Percentiles rank a stretch among this genome's conserved stretches.
Conservation (phyloP, 2,113 vertebrate species). For the Porphyrio hochstetteri region DNA sequence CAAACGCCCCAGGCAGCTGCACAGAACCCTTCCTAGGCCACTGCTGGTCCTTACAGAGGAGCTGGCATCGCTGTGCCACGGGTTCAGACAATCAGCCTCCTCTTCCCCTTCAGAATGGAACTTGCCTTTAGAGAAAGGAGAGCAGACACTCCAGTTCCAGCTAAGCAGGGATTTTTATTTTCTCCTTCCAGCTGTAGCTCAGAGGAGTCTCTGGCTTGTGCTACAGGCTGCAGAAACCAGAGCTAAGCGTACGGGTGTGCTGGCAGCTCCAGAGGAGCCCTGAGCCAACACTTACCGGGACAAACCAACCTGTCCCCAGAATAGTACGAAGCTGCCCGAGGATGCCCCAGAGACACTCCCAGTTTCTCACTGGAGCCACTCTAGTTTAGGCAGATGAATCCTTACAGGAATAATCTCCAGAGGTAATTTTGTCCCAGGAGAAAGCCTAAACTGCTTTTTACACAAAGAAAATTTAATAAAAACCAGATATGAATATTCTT, state of each 20-base stretch:
- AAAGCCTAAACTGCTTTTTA: not conserved
- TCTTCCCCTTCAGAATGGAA: not conserved
- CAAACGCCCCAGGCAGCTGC: rapidly evolving
- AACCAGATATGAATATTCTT: not conserved
- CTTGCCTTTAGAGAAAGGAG: not conserved
- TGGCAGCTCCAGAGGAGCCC: not conserved
- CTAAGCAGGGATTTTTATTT: not conserved
- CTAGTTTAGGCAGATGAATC: not conserved
- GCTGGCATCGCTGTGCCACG: not conserved
- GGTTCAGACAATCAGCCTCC: not conserved
- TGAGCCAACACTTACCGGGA: not conserved
- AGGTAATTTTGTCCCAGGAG: not conserved
- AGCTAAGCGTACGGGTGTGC: not conserved
- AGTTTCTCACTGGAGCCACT: not conserved
- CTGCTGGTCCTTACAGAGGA: not conserved
- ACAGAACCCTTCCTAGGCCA: not conserved
- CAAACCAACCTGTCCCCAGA: not conserved
- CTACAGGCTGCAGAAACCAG: not conserved
- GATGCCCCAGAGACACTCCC: not conserved
- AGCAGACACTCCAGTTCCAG: not conserved
- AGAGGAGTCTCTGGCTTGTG: not conserved
- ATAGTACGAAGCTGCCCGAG: not conserved
- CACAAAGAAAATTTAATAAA: constrained; percentile 9
- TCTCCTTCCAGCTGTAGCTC: not conserved
- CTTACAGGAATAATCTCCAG: not conserved